Evolutionary conservation across 2,888 invertebrate genomes (phyloP), one percentile per base, ranked within the genome.

Genomic region (Philopedon plagiatum): DNA sequence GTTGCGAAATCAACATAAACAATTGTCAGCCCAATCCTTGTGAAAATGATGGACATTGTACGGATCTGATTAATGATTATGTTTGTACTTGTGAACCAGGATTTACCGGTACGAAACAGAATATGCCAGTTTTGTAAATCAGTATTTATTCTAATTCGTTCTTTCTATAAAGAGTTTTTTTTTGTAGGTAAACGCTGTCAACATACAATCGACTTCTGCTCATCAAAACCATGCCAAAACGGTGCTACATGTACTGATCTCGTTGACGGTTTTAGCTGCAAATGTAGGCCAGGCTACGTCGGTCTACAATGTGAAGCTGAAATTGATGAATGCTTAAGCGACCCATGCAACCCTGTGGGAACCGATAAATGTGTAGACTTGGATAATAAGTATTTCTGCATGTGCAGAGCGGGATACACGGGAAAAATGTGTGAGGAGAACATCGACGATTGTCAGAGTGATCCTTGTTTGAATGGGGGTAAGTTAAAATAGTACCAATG

Each of bases 221-320:
- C 93, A 19, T 93, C 94, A 0, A 88, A 92, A 74, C 97, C 98
- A 0, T 98, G 98, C 84, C 94, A 96, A 81, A 97, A 98, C 82
- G 95, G 96, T 21, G 97, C 94, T 1, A 91, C 92, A 0, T 98
- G 98, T 81, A 84, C 92, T 0, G 96, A 98, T 82, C 92, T 94
- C 81, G 87, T 95, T 18, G 96, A 97, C 82, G 95, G 96, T 21
- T 99, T 98, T 83, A 87, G 90, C 32, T 99, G 99, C 85, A 94
- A 94, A 84, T 99, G 99, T 82, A 90, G 96, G 69, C 96, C 97
- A 11, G 98, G 97, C 32, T 98, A 91, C 82, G 93, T 96, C 37
- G 96, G 97, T 0, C 86, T 96, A n/a, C 95, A 96, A 81, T 97
- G 97, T 82, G 97, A 97, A 86, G 95, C 96, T 11, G 95, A 94